Base-by-base conservation (phyloP, 2,888 invertebrate genomes). In the Andricus quercusramuli region DNA sequence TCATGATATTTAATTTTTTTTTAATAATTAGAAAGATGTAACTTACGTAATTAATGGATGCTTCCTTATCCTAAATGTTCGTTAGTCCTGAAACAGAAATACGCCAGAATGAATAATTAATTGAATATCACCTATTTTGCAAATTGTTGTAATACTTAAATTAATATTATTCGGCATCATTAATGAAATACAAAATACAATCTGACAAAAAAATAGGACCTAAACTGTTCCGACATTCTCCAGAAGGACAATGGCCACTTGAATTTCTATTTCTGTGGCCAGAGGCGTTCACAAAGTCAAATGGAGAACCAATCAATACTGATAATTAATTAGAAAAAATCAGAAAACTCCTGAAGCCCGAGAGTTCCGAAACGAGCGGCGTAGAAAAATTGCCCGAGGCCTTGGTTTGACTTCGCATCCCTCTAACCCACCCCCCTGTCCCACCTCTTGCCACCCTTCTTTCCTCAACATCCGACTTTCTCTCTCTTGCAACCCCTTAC, bases 291-390 rank as follows among this genome's bases (percentile, higher is more conserved):
- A 83, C 74, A 68, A 83, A 88, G 85, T 88, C 88, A 86, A 88
- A 89, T 88, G 85, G 84, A 87, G 84, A 89, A 88, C 86, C 90
- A 90, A 90, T 90, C 89, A 88, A 90, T 89, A 89, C 87, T 87
- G 89, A 88, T 90, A 90, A 90, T 90, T 90, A 90, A 90, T 90
- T 90, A 89, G 88, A 90, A 90, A 90, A 90, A 90, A 89, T 77
- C 84, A 85, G 84, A 88, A 88, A 90, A 89, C 88, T 89, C 86
- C 86, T 85, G 87, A 89, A 90, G 87, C 88, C 88, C 86, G 85
- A 88, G 87, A 88, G 86, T 84, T 84, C 83, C 80, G 80, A 59
- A 64, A 78, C 74, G 79, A 81, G 77, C 81, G 85, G 80, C 82
- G 80, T 83, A 84, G 85, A 88, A 88, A 90, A 90, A 89, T 87